Evolutionary conservation across 1,140 invertebrate genomes (phyloP).

Genomic region (Phthorimaea operculella): DNA sequence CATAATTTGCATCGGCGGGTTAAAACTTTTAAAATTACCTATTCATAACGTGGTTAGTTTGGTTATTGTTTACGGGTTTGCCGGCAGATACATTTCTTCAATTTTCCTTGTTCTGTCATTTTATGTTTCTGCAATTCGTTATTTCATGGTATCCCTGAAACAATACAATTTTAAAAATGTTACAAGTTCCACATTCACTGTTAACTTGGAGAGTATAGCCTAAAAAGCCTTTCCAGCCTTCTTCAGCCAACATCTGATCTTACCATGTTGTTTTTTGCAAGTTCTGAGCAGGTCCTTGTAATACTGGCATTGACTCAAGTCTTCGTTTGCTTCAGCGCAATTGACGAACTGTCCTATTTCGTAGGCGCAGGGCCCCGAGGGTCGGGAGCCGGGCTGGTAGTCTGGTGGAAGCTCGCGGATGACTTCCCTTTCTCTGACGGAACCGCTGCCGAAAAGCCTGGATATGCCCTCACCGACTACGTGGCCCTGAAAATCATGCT

Average conservation of each 20-base stretch:
- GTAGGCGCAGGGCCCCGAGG: slow-evolving; percentile 51
- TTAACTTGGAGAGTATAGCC: no score
- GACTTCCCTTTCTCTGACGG: slow-evolving; percentile 67
- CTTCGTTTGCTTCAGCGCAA: slow-evolving; percentile 40
- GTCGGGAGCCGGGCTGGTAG: slow-evolving; percentile 39
- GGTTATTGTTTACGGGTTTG: no score
- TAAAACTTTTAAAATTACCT: no score
- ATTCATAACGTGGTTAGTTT: no score
- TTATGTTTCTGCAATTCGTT: no score
- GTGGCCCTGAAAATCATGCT: slow-evolving; percentile 72
- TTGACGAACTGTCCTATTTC: slow-evolving; percentile 54
- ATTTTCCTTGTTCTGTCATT: no score
- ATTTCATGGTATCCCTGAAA: no score
- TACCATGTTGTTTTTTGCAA: slow-evolving; percentile 52
- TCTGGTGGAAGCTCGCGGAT: slow-evolving; percentile 43
- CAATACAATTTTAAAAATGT: no score
- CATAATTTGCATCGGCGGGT: no score
- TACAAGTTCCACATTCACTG: no score
- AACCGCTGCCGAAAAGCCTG: slow-evolving; percentile 76
- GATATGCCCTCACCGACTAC: slow-evolving; percentile 84
- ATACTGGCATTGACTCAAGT: slow-evolving; percentile 44
- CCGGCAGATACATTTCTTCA: no score
- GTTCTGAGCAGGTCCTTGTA: slow-evolving; percentile 52
- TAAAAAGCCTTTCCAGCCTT: no score
- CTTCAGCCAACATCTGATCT: slow-evolving; percentile 9